Percentiles rank a stretch among this genome's conserved stretches.
These are phyloP conservation scores for Drosophila equinoxialis DNA, from an alignment of 1,140 invertebrate species.

Conservation along the genomic window DNA sequence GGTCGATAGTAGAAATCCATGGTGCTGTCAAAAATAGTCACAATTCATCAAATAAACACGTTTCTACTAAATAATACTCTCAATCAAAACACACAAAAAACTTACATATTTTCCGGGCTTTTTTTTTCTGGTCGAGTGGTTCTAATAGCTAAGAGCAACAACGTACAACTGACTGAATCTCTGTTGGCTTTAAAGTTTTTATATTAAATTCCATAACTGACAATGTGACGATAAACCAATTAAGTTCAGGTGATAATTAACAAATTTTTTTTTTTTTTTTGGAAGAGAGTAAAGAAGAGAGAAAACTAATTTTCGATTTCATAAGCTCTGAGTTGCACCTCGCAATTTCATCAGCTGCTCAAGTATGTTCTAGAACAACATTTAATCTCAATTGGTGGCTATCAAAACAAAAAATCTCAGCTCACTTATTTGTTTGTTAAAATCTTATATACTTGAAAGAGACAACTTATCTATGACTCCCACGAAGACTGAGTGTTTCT, in stretches of 20 bases:
- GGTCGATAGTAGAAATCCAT: constrained; percentile 87
- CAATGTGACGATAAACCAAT: constrained; percentile 44
- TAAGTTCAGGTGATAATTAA: constrained; percentile 52
- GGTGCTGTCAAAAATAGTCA: constrained; percentile 3
- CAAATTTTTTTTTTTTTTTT: constrained; percentile 9
- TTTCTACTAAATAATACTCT: constrained; percentile 24
- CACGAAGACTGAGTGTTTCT: constrained; percentile 8
- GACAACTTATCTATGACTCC: constrained; percentile 30
- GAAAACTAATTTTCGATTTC: not conserved
- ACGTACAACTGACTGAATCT: constrained; percentile 39
- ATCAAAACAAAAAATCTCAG: constrained; percentile 25
- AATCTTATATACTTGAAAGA: not conserved
- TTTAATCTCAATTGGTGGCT: constrained; percentile 21
- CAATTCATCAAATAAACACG: constrained; percentile 40
- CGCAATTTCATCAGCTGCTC: not conserved
- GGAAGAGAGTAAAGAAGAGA: not conserved
- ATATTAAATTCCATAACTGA: constrained; percentile 13
- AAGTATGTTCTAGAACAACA: constrained; percentile 11
- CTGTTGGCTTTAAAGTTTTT: constrained; percentile 23
- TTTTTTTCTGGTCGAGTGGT: not conserved
- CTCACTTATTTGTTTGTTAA: not conserved
- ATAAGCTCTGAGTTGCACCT: constrained; percentile 1
- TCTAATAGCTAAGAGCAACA: constrained; percentile 27
- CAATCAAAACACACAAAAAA: constrained; percentile 7
- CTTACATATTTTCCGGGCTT: constrained; percentile 14